A percentile compares a stretch with the other conserved stretches of the same genome.
phyloP scores from a whole-genome alignment of 2,797 vertebrate species.

The Coilia nasus region DNA sequence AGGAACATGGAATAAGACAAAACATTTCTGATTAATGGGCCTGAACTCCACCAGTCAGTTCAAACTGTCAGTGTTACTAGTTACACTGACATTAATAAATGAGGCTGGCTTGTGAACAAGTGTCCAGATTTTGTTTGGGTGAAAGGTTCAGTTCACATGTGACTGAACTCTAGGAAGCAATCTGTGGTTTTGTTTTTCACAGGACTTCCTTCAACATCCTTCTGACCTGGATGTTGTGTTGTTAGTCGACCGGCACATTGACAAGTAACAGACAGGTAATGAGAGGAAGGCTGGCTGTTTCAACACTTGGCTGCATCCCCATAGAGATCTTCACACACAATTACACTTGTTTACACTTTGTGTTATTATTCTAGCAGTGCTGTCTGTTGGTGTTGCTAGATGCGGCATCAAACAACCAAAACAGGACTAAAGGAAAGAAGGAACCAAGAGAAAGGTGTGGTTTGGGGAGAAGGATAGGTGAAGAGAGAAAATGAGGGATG shows the following conservation, averaged over 20 bases:
- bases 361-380: neutral
- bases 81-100: neutral
- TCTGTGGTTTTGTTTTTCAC: neutral
- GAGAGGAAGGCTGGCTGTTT: neutral
- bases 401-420: neutral
- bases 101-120: neutral
- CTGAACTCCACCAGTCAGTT: neutral
- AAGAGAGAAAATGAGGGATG: neutral
- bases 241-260: neutral
- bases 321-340: constrained; percentile 12
- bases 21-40: neutral
- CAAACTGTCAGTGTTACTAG: neutral
- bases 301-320: neutral
- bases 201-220: neutral
- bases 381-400: neutral
- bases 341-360: too few relatives aligned
- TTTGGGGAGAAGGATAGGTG: neutral
- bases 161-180: neutral
- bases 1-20: too few relatives aligned
- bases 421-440: neutral
- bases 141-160: neutral
- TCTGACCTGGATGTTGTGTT: neutral
- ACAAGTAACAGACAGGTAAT: neutral
- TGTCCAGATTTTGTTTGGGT: neutral
- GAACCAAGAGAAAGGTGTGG: neutral